Evolutionary conservation across 2,888 invertebrate species (phyloP).

Genomic region (Gerris lacustris): DNA sequence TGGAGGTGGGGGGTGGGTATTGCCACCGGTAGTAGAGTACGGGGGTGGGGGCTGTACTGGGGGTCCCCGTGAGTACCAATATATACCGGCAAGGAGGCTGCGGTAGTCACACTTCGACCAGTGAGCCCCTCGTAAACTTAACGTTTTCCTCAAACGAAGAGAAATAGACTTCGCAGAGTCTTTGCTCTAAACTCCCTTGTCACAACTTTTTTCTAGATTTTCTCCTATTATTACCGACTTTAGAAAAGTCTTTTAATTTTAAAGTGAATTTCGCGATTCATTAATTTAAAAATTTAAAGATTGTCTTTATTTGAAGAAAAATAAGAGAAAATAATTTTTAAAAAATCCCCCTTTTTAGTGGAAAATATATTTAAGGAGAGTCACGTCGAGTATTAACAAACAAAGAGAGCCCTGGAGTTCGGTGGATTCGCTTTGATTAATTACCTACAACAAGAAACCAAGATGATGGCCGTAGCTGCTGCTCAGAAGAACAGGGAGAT

Average conservation of each 20-base stretch:
- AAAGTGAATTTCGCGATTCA: neutral
- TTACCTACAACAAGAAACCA: constrained; percentile 16
- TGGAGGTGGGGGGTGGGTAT: neutral
- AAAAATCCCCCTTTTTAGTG: neutral
- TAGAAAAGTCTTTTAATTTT: neutral
- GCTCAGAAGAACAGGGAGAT: constrained; percentile 89
- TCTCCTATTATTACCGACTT: no score
- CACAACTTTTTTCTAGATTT: no score
- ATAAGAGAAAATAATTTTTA: no score
- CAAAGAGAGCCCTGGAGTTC: constrained; percentile 7
- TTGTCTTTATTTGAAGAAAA: neutral
- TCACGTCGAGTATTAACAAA: neutral
- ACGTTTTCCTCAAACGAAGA: neutral
- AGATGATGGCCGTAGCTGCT: constrained; percentile 70
- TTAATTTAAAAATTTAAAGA: neutral
- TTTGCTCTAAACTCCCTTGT: neutral
- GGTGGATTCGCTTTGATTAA: constrained; percentile 7
- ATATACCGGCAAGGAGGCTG: neutral
- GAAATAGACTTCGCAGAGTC: neutral
- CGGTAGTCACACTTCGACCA: neutral
- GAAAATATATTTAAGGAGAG: neutral
- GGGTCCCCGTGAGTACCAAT: neutral
- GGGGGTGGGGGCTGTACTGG: neutral
- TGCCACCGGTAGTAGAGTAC: neutral
- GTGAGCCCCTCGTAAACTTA: neutral